Evolutionary conservation across 2,888 invertebrate genomes (phyloP).

Genomic region (Drosophila yooni): DNA sequence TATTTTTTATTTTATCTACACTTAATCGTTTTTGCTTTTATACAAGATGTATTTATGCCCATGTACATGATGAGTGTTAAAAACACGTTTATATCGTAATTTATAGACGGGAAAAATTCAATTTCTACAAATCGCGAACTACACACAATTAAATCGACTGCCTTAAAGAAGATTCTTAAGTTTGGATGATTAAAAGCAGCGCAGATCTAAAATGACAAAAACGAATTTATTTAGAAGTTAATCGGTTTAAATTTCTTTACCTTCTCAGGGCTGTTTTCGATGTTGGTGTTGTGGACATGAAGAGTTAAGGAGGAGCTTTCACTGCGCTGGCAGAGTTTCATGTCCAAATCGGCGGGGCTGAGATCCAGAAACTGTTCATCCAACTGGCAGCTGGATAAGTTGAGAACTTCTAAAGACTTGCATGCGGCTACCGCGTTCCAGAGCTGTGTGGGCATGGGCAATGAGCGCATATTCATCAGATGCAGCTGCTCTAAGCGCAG

Average conservation of each 20-base stretch:
- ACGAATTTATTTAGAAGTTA: background rate
- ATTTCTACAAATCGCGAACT: constrained; percentile 42
- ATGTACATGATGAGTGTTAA: too few species aligned
- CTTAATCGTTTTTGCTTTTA: background rate
- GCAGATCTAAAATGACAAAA: constrained; percentile 15
- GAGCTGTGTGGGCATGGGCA: constrained; percentile 44
- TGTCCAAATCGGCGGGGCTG: background rate
- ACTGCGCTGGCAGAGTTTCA: background rate
- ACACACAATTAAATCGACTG: constrained; percentile 30
- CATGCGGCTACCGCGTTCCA: constrained; percentile 41
- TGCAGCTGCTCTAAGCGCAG: constrained; percentile 59
- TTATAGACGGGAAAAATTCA: constrained; percentile 9
- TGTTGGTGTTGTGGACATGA: constrained; percentile 27
- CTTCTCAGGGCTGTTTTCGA: background rate
- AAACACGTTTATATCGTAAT: background rate
- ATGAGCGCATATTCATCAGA: constrained; percentile 46
- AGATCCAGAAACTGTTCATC: constrained; percentile 18
- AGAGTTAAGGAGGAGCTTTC: constrained; percentile 28
- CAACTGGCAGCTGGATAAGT: constrained; percentile 42
- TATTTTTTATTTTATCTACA: too few species aligned
- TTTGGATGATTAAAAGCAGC: constrained; percentile 31
- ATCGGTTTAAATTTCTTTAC: too few species aligned
- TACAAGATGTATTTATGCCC: background rate
- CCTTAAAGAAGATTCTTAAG: constrained; percentile 33
- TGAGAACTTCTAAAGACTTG: constrained; percentile 21